Evolutionary conservation across 35 echinoderm and acorn worm genomes (phyloP), one percentile per base, ranked within the genome.

Genomic region (Stichopus chloronotus): DNA sequence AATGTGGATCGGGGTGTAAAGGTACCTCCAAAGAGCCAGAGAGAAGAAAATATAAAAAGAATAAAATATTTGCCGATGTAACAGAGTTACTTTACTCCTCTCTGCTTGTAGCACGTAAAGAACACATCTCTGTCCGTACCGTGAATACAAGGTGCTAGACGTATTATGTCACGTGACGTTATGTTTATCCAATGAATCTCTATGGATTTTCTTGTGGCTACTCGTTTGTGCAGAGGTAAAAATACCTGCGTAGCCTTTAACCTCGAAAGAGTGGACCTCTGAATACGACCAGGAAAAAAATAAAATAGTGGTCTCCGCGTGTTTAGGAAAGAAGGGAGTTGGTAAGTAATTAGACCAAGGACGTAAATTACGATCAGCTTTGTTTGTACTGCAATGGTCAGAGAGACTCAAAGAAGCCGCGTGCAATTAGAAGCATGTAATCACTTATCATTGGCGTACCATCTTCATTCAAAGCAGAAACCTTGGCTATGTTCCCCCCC

Each of bases 281-380:
- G 1, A 14, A 74, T 20, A 20, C 17, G 69, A 43, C 30, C 30
- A 43, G n/a, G 9, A 9, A 63, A 9, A 63, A 65, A 65, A 65
- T 9, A 74, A 74, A 74, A 72, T 74, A 21, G 22, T 43, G 30
- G n/a, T 85, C 54, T 58, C 82, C 82, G 82, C 52, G 82, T 58
- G 82, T 85, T 85, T 74, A n/a, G 69, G 69, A 74, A 20, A 21
- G 17, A 78, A 22, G 82, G 82, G 82, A 85, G 82, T 85, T 56
- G 82, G 82, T 85, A 58, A 89, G 59, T 89, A 89, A 89, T 89
- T 89, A 89, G 87, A 30, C 59, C 57, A 89, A 89, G 65, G 87
- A 89, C 87, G 60, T 89, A 89, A 89, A 89, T 89, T 89, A 89
- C 87, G 63, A 24, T 17, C 10, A 19, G 55, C 57, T 85, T 85